Base-by-base conservation (phyloP, 2,113 vertebrate species). In the Diadophis punctatus region DNA sequence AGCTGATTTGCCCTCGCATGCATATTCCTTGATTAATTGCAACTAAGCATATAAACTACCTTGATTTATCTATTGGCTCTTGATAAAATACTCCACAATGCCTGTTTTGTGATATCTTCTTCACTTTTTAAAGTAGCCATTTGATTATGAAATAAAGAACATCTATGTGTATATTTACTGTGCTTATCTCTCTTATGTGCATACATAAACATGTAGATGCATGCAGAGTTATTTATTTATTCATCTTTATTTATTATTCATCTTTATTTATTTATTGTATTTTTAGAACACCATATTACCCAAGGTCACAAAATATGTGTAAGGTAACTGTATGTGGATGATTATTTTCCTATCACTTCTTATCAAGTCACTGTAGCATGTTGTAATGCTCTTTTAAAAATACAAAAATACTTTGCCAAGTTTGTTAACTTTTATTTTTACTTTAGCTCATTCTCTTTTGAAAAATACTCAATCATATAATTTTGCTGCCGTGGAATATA, bases 401-500 rank as follows among this genome's bases (percentile, higher is more conserved):
- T 80, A 20, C 53, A 86, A 86, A 86, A 91, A 48, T 25, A 18
- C 80, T 86, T 55, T 56, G 49, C 53, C 11, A 14, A 48, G 53
- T 55, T 86, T 86, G 18, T 55, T 23, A 86, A 87, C 56, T 48
- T 87, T 92, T 22, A 5, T 49, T 87, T 30, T 60, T 92, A 27
- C 68, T 92, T 23, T 89, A 53, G 27, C 86, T 89, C 39, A 89
- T 49, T 89, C 51, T 49, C 39, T 27, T 91, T 86, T 87, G 22
- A 51, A 87, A 68, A 84, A 63, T 43, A 87, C 85, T 52, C 43
- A 20, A 87, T 91, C 91, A 68, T 52, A 68, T 91, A 91, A 91
- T 91, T 87, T 91, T n/a, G 55, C 87, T 87, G 91, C 85, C 6
- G 18, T 87, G 85, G 55, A 91, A 91, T 39, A 34, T 2, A 23